phyloP scores from a whole-genome alignment of 2,888 invertebrate species.

The Iphiclides podalirius region DNA sequence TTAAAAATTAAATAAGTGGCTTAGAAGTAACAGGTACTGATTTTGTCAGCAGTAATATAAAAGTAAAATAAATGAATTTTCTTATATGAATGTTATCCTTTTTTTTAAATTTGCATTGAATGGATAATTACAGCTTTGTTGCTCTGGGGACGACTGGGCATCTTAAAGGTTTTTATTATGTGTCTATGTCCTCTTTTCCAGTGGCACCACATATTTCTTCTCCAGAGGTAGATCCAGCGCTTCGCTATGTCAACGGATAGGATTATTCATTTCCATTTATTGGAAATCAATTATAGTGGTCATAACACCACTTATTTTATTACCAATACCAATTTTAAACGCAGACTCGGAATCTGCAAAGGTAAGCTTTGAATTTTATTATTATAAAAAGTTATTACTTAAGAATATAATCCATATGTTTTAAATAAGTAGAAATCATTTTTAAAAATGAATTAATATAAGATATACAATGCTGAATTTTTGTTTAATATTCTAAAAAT shows the following conservation, averaged over 20 bases:
- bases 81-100: too few relatives aligned
- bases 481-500: too few relatives aligned
- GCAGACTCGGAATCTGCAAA: slow-evolving; percentile 50
- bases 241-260: slow-evolving; percentile 54
- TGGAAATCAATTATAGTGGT: slow-evolving; percentile 88
- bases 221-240: slow-evolving; percentile 59
- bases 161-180: slow-evolving; percentile 32
- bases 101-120: too few relatives aligned
- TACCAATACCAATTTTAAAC: slow-evolving; percentile 84
- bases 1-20: too few relatives aligned
- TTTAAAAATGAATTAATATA: too few relatives aligned
- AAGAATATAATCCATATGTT: too few relatives aligned
- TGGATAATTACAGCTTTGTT: background rate
- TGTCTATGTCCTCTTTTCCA: slow-evolving; percentile 47
- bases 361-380: slow-evolving; percentile 53
- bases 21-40: too few relatives aligned
- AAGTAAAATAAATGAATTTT: too few relatives aligned
- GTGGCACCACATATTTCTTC: slow-evolving; percentile 70
- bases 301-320: slow-evolving; percentile 83
- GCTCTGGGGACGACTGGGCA: background rate
- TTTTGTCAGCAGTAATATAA: too few relatives aligned
- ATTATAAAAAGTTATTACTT: background rate
- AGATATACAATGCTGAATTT: too few relatives aligned
- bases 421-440: too few relatives aligned
- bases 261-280: slow-evolving; percentile 81